Evolutionary conservation across 1,140 invertebrate genomes (phyloP), one percentile per base, ranked within the genome.

Genomic region (Drosophila subobscura): DNA sequence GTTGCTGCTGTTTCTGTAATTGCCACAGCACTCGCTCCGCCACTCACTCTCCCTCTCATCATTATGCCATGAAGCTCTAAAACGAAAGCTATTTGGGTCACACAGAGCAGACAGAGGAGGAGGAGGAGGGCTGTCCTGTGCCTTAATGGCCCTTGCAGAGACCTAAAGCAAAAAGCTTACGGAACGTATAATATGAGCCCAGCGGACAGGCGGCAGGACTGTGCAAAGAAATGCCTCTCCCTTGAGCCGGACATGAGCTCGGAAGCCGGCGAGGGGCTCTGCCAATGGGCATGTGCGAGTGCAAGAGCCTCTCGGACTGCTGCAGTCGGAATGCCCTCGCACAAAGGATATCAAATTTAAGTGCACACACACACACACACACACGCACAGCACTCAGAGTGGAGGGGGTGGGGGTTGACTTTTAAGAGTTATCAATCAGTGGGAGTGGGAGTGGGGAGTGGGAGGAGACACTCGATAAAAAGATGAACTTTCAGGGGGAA

Each of bases 331-430:
- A 55, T 68, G 50, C 42, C 22, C 58, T n/a, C 42, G 66, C 74
- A 85, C 81, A 85, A 88, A 85, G 74, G 83, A 85, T 85, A 85
- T 85, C 77, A 85, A 85, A 78, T 85, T 86, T 86, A 85, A 85
- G 81, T 81, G 81, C 77, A 86, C 81, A 79, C 52, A 75, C 68
- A 64, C 41, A 52, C 33, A 56, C 25, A 47, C 56, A 53, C 55
- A 53, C 14, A 22, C 27, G 33, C 59, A 56, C 72, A 74, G 55
- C 20, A 42, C 37, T 40, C n/a, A n/a, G 25, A 14, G 16, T 25
- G 44, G 51, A 41, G 45, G 56, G 27, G 47, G 29, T 37, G 45
- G 65, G 27, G 57, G 57, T 33, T 54, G 23, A 51, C 51, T 50
- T 50, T 37, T 41, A 25, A 63, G 61, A 53, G 57, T 50, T 63